Base-by-base conservation (phyloP, 2,888 invertebrate species). In the Drosophila affinis region DNA sequence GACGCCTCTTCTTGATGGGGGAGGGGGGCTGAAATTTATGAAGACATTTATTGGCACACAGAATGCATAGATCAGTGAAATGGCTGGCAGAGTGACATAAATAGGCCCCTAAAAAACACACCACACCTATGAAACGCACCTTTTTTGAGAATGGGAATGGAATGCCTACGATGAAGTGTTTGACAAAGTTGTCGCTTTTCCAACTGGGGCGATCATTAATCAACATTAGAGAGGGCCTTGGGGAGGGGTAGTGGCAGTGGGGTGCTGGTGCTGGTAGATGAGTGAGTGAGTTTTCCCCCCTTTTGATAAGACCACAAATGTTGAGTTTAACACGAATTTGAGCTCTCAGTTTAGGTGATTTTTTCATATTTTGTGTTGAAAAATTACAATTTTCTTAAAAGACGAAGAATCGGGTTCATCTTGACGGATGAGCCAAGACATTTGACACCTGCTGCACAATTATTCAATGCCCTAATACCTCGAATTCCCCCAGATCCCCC, bases 41-140 rank as follows among this genome's bases (percentile, higher is more conserved):
- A 72, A 75, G 90, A 90, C 91, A 81, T 90, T 90, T 90, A 90
- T 89, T 85, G 79, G 83, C 89, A 86, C 64, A 63, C 68, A 71
- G 70, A 79, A 76, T 71, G 75, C 82, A 86, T 88, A 82, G 85
- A 89, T 85, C 89, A 88, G 61, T 72, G 73, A 68, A 81, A 81
- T 74, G 76, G 61, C 76, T 70, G 72, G 62, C 76, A 71, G 62
- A 79, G 69, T 83, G 86, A 83, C 82, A 83, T 74, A 80, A 85
- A 86, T 83, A 77, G 75, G 74, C 39, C 65, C 29, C 47, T 47
- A 65, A 62, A 62, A 47, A 61, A 62, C n/a, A 64, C 61, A 61
- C 52, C 60, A 69, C 53, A 39, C 14, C 39, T 39, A n/a, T 39
- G 2, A 6, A 39, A 39, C 7, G 39, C 14, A 39, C 39, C 39